phyloP scores from a whole-genome alignment of 2,888 invertebrate species.

The Cyclophora punctaria region DNA sequence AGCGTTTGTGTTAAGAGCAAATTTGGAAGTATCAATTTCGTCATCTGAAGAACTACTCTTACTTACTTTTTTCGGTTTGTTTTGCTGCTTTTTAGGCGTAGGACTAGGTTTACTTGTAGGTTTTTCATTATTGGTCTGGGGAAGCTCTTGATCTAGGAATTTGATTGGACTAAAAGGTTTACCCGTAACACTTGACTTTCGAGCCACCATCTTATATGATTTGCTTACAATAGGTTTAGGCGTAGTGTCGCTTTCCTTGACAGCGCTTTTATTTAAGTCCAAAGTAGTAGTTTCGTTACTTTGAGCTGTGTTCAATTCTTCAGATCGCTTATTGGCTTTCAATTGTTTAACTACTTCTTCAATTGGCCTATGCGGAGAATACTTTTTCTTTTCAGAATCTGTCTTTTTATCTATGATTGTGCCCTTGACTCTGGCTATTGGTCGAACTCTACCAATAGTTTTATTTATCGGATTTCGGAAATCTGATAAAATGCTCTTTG shows the following conservation, averaged over 20 bases:
- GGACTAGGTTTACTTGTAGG: constrained; percentile 21
- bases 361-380: constrained; percentile 63
- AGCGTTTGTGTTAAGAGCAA: constrained; percentile 52
- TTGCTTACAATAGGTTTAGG: constrained; percentile 65
- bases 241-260: constrained; percentile 42
- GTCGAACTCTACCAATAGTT: constrained; percentile 61
- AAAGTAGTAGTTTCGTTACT: constrained; percentile 25
- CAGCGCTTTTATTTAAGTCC: constrained; percentile 24
- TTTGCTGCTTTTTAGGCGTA: constrained; percentile 33
- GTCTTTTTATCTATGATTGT: constrained; percentile 63
- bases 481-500: constrained; percentile 63
- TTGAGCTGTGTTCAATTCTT: constrained; percentile 40
- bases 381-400: constrained; percentile 63
- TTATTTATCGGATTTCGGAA: constrained; percentile 57
- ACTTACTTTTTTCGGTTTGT: constrained; percentile 47
- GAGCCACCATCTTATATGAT: constrained; percentile 70
- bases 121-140: constrained; percentile 33
- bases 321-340: constrained; percentile 58
- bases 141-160: constrained; percentile 49
- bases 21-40: constrained; percentile 60
- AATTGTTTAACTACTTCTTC: constrained; percentile 68
- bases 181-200: constrained; percentile 69
- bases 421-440: constrained; percentile 69
- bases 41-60: constrained; percentile 54
- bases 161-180: constrained; percentile 67